A percentile compares a stretch with the other conserved stretches of the same genome.
phyloP scores from a whole-genome alignment of 2,113 vertebrate species.

The Zosterops hypoxanthus region DNA sequence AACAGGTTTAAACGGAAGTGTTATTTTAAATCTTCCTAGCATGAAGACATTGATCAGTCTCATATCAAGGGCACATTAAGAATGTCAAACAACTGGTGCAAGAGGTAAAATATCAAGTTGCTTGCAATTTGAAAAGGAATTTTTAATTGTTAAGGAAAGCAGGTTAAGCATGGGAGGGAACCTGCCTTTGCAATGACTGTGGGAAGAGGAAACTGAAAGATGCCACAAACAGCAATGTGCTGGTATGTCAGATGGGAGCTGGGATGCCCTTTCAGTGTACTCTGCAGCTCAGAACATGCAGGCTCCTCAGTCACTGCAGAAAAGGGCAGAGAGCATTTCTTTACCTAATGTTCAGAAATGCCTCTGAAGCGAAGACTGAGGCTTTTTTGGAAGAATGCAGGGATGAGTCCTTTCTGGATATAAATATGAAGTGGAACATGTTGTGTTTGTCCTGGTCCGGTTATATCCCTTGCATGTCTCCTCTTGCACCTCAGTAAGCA shows the following conservation, averaged over 20 bases:
- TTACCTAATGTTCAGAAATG: not conserved
- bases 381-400: not conserved
- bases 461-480: not conserved
- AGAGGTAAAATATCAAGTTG: not conserved
- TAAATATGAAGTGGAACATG: accelerated
- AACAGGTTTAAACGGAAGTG: not conserved
- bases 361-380: not conserved
- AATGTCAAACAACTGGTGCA: not conserved
- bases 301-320: not conserved
- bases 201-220: not conserved
- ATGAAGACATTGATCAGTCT: not conserved
- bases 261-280: not conserved
- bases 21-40: not conserved
- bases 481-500: not conserved
- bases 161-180: not conserved
- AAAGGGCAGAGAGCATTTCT: not conserved
- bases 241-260: not conserved
- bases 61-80: not conserved
- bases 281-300: not conserved
- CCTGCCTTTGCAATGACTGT: not conserved
- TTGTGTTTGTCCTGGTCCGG: not conserved
- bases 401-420: not conserved
- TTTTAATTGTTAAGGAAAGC: not conserved
- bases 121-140: not conserved
- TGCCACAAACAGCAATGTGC: too few relatives aligned